These are phyloP conservation scores for Odontocerum albicorne DNA, from an alignment of 2,888 invertebrate genomes.

Conservation along the genomic window DNA sequence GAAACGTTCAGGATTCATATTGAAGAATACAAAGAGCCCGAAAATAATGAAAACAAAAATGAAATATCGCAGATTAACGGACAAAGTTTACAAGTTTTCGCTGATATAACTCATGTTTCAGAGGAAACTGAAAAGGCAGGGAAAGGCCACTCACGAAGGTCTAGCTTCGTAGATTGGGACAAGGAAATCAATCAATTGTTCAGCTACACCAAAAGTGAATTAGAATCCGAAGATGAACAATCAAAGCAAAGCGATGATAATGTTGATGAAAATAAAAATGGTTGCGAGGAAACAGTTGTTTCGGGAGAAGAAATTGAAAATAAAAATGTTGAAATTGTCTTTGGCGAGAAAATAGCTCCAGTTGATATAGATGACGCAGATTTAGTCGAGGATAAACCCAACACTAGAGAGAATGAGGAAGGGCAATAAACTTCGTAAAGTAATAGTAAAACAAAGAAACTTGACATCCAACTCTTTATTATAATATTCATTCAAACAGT, in stretches of 20 bases:
- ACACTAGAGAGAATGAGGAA: background rate
- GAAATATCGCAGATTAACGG: conserved; percentile 19
- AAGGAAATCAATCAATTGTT: conserved; percentile 46
- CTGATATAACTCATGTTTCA: conserved; percentile 12
- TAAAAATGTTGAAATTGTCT: background rate
- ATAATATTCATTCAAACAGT: conserved; percentile 61
- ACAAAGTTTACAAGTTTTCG: conserved; percentile 16
- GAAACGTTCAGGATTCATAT: conserved; percentile 17
- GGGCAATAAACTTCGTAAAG: background rate
- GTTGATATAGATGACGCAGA: conserved; percentile 15
- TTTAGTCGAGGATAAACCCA: conserved; percentile 1
- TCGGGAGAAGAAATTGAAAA: conserved; percentile 2
- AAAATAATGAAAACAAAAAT: background rate
- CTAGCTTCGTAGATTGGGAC: conserved; percentile 51
- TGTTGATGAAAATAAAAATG: background rate
- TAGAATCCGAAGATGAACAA: conserved; percentile 28
- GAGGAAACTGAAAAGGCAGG: conserved; percentile 1
- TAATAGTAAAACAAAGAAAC: background rate
- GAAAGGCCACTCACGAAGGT: conserved; percentile 41
- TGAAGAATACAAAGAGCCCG: conserved; percentile 21
- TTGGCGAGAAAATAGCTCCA: conserved; percentile 17
- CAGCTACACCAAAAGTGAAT: conserved; percentile 36
- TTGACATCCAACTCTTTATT: conserved; percentile 64
- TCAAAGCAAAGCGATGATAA: background rate
- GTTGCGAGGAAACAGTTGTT: background rate